Percentiles rank a stretch among this genome's conserved stretches.
Evolutionary conservation across 2,113 vertebrate genomes (phyloP).

Genomic region (Brachionichthys hirsutus): DNA sequence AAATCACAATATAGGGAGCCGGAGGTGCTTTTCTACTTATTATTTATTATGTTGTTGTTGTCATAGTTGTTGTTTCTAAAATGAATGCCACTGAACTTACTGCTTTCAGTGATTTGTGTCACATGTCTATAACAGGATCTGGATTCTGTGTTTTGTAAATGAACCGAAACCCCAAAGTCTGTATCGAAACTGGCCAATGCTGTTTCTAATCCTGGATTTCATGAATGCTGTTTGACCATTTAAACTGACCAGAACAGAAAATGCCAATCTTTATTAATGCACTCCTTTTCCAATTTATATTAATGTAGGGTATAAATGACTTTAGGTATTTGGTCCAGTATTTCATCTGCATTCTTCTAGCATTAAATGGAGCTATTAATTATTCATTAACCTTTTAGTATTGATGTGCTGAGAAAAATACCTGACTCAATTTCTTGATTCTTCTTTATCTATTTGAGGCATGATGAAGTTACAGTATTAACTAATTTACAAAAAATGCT

Average conservation of each 20-base stretch:
- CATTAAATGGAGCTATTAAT: slow-evolving; percentile 63
- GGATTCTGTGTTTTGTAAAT: slow-evolving; percentile 3
- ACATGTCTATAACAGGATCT: slow-evolving; percentile 4
- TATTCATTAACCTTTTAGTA: slow-evolving; percentile 63
- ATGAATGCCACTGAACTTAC: background rate
- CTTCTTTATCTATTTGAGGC: slow-evolving; percentile 11
- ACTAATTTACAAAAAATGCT: slow-evolving; percentile 19
- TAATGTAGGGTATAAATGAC: slow-evolving; percentile 67
- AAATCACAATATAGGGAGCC: too few species aligned
- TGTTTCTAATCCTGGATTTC: slow-evolving; percentile 48
- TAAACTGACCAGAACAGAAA: slow-evolving; percentile 63
- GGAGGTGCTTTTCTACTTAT: too few species aligned
- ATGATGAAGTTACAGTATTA: background rate
- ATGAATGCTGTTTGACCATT: slow-evolving; percentile 54
- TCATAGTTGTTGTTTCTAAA: too few species aligned
- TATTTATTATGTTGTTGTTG: too few species aligned
- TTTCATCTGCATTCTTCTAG: slow-evolving; percentile 60
- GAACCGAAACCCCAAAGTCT: slow-evolving; percentile 10
- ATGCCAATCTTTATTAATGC: slow-evolving; percentile 77
- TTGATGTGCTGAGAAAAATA: slow-evolving; percentile 50
- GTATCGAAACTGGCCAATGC: slow-evolving; percentile 20
- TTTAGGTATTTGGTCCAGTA: slow-evolving; percentile 45
- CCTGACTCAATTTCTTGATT: slow-evolving; percentile 32
- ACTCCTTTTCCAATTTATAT: slow-evolving; percentile 74
- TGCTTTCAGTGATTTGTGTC: background rate